Evolutionary conservation across 2,113 vertebrate species (phyloP), one percentile per base, ranked within the genome.

Genomic region (Dinomys branickii): DNA sequence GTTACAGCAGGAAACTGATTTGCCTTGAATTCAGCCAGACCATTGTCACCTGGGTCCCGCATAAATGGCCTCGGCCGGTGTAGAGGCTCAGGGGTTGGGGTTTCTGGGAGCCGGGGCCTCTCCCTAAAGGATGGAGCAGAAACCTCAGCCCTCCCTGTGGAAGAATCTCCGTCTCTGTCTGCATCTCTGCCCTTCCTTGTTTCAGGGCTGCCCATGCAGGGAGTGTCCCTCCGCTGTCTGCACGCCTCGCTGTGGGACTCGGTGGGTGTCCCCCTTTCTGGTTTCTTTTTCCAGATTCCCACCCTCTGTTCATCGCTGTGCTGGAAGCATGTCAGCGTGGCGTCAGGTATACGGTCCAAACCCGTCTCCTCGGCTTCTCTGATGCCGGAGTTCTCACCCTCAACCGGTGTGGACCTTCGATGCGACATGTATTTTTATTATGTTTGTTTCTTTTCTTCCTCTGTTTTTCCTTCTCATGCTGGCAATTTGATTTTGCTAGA

Each of bases 301-400:
- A 99, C 99, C 99, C 99, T 99, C 99, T 99, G 99, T 99, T 99
- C 99, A 99, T 99, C 99, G 99, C 99, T 99, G 98, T 99, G 99
- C 99, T 99, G 99, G 99, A 99, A 99, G 99, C 99, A 99, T 99
- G 99, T 99, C 99, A 99, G 99, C 99, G 99, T 99, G 99, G 99
- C 99, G 99, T 99, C 99, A 99, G 99, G 99, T 99, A 99, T 99
- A 99, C 99, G 99, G 99, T 99, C 99, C 99, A 99, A 99, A 99
- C 99, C 99, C 99, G 99, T 99, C 99, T 99, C 99, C 99, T 99
- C 99, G 99, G 98, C 99, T 99, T 99, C 99, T 99, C 99, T 99
- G 99, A 99, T 98, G 99, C 99, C 99, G 99, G 99, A 99, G 99
- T 98, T 99, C 99, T 99, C 99, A 99, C 99, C 99, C 99, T 99